Evolutionary conservation across 1,140 invertebrate genomes (phyloP), one percentile per base, ranked within the genome.

Genomic region (Aphelenchoides avenae): DNA sequence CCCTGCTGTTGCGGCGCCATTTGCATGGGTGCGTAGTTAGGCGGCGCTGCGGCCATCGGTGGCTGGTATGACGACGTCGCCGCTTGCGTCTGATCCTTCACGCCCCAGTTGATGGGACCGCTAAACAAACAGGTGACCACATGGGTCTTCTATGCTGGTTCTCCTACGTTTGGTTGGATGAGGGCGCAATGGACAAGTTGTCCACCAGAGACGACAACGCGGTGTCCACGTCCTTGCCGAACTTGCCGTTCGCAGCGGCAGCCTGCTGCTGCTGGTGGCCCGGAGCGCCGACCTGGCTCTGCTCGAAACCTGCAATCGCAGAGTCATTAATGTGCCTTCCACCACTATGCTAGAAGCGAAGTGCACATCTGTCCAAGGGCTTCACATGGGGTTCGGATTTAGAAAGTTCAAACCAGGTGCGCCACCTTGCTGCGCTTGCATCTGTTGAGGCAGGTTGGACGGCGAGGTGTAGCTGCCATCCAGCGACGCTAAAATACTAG

Each of bases 381-480:
- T 13, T 36, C 13, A 36, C 13, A 36, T 18, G 11, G 18, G 34
- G 11, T 36, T 36, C 13, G 18, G 13, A 36, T 36, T 18, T 36
- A 13, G 18, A 36, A 13, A 36, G 18, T 13, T 36, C 34, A 36
- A 36, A 36, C 34, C 13, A 36, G 13, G 18, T 13, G 18, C 13
- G 34, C 5, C 6, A n/a, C 22, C n/a, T 6, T 51, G 39, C n/a
- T 20, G 62, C 11, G 65, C 37, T 22, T 67, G 40, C 60, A 62
- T 62, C 18, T 68, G 53, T 18, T 61, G 30, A 24, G 48, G 57
- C 3, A 62, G 46, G 9, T 46, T 29, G 20, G 66, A 66, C n/a
- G 66, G 71, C 13, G 72, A 30, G 11, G 47, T 70, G 47, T 68
- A 68, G 36, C 66, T 68, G 31, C 66, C 70, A 36, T 68, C 66